Conservation (phyloP, 2,888 invertebrate genomes). For the Chrysolina haemoptera region DNA sequence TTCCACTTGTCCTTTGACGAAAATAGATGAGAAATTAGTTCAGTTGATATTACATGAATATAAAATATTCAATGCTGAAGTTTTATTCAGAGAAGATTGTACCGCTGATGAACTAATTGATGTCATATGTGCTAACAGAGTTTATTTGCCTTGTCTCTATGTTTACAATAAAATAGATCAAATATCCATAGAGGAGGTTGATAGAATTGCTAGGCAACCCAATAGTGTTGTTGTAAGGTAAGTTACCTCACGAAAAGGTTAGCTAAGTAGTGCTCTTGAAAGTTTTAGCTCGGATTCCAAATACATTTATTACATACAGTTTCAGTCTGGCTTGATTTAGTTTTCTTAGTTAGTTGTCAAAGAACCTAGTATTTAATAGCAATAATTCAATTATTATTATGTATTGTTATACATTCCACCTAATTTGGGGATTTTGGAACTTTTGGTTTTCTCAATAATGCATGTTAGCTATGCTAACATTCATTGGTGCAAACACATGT, state of each 20-base stretch:
- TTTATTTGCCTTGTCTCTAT: constrained; percentile 97
- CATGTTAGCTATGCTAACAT: too few species aligned
- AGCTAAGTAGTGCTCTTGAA: too few species aligned
- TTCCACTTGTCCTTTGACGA: constrained; percentile 93
- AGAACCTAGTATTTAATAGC: too few species aligned
- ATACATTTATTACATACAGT: too few species aligned
- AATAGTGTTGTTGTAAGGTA: constrained; percentile 95
- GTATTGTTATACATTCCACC: too few species aligned
- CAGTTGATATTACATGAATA: constrained; percentile 99
- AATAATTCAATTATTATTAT: too few species aligned
- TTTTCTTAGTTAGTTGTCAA: too few species aligned
- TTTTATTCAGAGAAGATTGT: constrained; percentile 96
- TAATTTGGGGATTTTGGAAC: too few species aligned
- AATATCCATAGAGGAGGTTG: constrained; percentile 98
- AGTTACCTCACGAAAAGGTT: constrained; percentile 39
- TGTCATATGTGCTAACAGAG: constrained; percentile 95
- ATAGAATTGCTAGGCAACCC: constrained; percentile 90
- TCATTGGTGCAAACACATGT: too few species aligned
- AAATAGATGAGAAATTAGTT: constrained; percentile 96
- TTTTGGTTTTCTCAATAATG: too few species aligned
- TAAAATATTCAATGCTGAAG: constrained; percentile 97
- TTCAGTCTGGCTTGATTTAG: too few species aligned
- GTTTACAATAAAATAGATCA: constrained; percentile 99
- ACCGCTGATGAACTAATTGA: constrained; percentile 98
- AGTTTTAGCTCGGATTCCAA: too few species aligned